Evolutionary conservation across 2,797 vertebrate species (phyloP), one percentile per base, ranked within the genome.

Genomic region (Halcyon chelicuti): DNA sequence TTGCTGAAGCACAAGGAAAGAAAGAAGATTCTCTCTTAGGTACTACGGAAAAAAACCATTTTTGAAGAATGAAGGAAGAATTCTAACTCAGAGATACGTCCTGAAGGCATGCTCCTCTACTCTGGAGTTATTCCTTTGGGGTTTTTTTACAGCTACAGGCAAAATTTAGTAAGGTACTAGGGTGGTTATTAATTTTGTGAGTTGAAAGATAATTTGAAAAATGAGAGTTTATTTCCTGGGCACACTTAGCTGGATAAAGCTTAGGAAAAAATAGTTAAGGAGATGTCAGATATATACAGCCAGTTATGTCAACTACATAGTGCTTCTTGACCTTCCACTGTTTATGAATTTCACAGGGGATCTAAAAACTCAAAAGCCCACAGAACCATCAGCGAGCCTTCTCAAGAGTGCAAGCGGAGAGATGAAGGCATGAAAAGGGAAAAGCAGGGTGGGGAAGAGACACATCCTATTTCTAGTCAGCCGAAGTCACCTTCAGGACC

Each of bases 401-500:
- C 62, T 81, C 35, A 62, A 57, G 58, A 62, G 11, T n/a, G 12
- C 54, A 88, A 54, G 39, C 4, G 70, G 23, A 88, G 47, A 81
- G 47, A 81, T 17, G 65, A 86, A 89, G 28, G 28, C 46, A 90
- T 10, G 40, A 51, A 77, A 61, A 78, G 17, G 12, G 20, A 46
- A 75, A 22, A 17, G 3, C 29, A 7, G 10, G 19, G 18, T 15
- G 39, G 14, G 18, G 6, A 37, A 61, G 23, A 76, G 40, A 44
- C 14, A 70, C 17, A 22, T 62, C 58, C 22, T 70, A 5, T 62
- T 84, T 82, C 79, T 72, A 13, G 14, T 83, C 55, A 81, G 42
- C 54, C 90, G 49, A 94, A 88, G 79, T 91, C 89, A 95, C 86
- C 83, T 93, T 91, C 79, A 79, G 86, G 58, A 88, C 76, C 54